phyloP scores from a whole-genome alignment of 2,888 invertebrate genomes.

The Tetrapedia diversipes region DNA sequence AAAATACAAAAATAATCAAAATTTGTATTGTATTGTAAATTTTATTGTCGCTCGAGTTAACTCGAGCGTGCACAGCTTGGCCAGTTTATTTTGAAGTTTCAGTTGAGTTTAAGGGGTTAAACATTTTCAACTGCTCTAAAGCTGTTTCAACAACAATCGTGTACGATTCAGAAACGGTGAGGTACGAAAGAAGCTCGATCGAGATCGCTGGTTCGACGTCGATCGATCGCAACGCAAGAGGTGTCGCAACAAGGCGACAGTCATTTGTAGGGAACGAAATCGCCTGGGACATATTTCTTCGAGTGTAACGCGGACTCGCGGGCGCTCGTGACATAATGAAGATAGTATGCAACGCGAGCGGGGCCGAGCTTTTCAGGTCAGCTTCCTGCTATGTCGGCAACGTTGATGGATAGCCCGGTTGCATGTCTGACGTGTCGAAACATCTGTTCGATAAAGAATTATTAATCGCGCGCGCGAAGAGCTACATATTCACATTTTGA shows the following conservation, averaged over 20 bases:
- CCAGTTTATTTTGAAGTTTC: too few species aligned
- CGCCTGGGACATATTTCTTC: slow-evolving; percentile 41
- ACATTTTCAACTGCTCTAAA: too few species aligned
- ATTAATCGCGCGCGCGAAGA: slow-evolving; percentile 57
- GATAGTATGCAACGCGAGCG: slow-evolving; percentile 50
- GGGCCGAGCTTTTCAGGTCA: slow-evolving; percentile 55
- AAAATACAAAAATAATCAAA: too few species aligned
- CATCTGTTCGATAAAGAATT: slow-evolving; percentile 62
- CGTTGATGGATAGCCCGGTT: slow-evolving; percentile 64
- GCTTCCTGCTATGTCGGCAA: slow-evolving; percentile 58
- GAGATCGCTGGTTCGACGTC: slow-evolving; percentile 19
- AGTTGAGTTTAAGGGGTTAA: too few species aligned
- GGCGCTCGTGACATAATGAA: slow-evolving; percentile 57
- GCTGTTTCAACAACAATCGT: too few species aligned
- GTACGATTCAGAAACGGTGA: too few species aligned
- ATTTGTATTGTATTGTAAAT: too few species aligned
- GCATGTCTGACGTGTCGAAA: slow-evolving; percentile 65
- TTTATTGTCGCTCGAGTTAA: too few species aligned
- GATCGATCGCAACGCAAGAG: slow-evolving; percentile 38
- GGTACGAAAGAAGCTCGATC: not conserved
- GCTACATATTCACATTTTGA: too few species aligned
- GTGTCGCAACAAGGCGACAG: slow-evolving; percentile 48
- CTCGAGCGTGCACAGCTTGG: too few species aligned
- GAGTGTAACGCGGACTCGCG: slow-evolving; percentile 36
- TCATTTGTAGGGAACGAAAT: slow-evolving; percentile 46